Evolutionary conservation across 2,113 vertebrate species (phyloP).

Genomic region (Amphilophus citrinellus): DNA sequence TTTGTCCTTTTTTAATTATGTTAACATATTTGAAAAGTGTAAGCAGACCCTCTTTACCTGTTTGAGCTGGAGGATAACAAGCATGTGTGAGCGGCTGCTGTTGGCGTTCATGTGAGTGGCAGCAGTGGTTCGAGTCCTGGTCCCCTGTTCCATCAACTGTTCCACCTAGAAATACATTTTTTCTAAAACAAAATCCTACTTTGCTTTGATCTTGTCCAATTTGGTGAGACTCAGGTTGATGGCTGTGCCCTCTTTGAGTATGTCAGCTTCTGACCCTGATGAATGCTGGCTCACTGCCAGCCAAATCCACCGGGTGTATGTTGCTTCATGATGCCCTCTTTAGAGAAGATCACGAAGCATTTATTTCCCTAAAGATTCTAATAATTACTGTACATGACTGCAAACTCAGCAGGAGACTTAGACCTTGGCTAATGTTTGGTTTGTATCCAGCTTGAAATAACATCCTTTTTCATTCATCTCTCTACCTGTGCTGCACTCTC

Average conservation of each 20-base stretch:
- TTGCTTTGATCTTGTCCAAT: constrained; percentile 81
- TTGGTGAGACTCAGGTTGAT: constrained; percentile 91
- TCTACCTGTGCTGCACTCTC: constrained; percentile 84
- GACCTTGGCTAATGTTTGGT: not conserved
- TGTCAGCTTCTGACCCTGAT: constrained; percentile 88
- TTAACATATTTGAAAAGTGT: not conserved
- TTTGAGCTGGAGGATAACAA: constrained; percentile 88
- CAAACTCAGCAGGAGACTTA: not conserved
- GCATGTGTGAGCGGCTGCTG: constrained; percentile 93
- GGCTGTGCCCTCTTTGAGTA: constrained; percentile 87
- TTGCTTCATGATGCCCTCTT: constrained; percentile 86
- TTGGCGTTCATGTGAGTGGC: constrained; percentile 88
- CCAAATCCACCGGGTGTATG: constrained; percentile 89
- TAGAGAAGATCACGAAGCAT: constrained; percentile 81
- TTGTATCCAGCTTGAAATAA: not conserved
- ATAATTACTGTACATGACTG: not conserved
- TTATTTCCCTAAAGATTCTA: not conserved
- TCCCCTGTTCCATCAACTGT: constrained; percentile 89
- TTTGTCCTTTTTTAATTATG: not conserved
- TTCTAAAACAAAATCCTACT: not conserved
- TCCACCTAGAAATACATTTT: constrained; percentile 77
- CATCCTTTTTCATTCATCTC: not conserved
- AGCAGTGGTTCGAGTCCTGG: constrained; percentile 86
- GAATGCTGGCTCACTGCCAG: constrained; percentile 88
- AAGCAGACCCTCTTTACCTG: constrained; percentile 76